phyloP scores from a whole-genome alignment of 2,797 vertebrate species.

The Rhynchonycteris naso region DNA sequence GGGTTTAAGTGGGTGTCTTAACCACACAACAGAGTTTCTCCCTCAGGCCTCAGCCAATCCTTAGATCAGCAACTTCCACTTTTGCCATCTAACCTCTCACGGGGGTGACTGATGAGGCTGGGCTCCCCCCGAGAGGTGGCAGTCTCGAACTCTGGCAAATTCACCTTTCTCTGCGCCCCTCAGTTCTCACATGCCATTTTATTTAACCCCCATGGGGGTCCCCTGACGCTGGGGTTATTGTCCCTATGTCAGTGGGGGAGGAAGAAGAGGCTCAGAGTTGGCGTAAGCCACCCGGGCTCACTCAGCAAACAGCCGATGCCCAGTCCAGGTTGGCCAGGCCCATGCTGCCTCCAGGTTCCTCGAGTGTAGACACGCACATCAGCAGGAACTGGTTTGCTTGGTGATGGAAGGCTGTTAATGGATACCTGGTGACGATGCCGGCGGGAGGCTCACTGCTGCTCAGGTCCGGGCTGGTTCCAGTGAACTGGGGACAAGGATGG shows the following conservation, averaged over 20 bases:
- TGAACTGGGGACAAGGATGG: too few relatives aligned
- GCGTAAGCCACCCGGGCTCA: neutral
- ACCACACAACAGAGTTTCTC: neutral
- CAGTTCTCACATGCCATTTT: accelerated
- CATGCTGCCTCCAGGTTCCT: neutral
- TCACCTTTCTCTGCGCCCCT: neutral
- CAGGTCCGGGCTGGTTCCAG: neutral
- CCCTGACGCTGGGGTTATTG: neutral
- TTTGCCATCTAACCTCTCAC: neutral
- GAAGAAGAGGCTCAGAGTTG: neutral
- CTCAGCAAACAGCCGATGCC: neutral
- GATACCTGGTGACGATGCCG: neutral
- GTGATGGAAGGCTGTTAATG: accelerated
- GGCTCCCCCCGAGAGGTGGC: neutral
- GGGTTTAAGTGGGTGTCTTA: neutral
- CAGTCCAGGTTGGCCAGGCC: neutral
- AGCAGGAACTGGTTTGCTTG: neutral
- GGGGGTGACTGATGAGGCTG: neutral
- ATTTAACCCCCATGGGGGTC: neutral
- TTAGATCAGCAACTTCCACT: neutral
- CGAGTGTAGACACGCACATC: accelerated
- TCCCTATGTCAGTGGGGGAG: neutral
- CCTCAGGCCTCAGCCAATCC: neutral
- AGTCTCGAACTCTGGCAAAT: neutral
- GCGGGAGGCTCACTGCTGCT: accelerated